Percentiles rank a stretch among this genome's conserved stretches.
Conservation (phyloP, 2,113 vertebrate species). For the Ovis aries region DNA sequence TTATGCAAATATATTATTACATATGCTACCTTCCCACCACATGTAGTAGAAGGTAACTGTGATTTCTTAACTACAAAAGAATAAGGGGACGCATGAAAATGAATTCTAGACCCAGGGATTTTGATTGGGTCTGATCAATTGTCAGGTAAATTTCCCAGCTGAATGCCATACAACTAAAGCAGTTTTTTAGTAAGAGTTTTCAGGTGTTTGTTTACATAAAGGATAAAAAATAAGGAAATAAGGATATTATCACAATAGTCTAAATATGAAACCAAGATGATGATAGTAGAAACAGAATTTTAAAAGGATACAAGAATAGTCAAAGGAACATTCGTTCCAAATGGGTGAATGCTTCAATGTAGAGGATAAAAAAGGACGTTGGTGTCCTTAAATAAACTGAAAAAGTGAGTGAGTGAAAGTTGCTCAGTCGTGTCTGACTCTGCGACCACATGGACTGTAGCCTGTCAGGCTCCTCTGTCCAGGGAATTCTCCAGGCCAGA, state of each 20-base stretch:
- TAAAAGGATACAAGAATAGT: not conserved
- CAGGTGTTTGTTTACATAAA: not conserved
- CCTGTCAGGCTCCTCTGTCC: not conserved
- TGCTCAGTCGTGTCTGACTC: not conserved
- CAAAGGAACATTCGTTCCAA: not conserved
- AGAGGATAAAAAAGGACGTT: not conserved
- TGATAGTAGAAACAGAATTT: not conserved
- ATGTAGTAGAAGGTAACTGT: not conserved
- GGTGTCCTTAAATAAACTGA: not conserved
- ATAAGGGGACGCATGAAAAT: not conserved
- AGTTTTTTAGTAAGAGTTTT: constrained; percentile 13
- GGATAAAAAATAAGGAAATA: not conserved
- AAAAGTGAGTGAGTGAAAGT: not conserved
- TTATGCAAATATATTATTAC: not conserved
- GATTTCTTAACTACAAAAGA: not conserved
- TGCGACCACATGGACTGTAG: not conserved
- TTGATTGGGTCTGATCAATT: not conserved
- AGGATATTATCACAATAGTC: not conserved
- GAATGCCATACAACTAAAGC: not conserved
- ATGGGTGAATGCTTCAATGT: not conserved
- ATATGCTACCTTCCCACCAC: not conserved
- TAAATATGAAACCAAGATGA: not conserved
- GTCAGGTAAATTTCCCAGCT: not conserved
- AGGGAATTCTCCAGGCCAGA: not conserved
- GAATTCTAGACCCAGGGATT: not conserved